A percentile compares a stretch with the other conserved stretches of the same genome.
Evolutionary conservation across 2,888 invertebrate genomes (phyloP).

Genomic region (Drosophila austrosaltans): DNA sequence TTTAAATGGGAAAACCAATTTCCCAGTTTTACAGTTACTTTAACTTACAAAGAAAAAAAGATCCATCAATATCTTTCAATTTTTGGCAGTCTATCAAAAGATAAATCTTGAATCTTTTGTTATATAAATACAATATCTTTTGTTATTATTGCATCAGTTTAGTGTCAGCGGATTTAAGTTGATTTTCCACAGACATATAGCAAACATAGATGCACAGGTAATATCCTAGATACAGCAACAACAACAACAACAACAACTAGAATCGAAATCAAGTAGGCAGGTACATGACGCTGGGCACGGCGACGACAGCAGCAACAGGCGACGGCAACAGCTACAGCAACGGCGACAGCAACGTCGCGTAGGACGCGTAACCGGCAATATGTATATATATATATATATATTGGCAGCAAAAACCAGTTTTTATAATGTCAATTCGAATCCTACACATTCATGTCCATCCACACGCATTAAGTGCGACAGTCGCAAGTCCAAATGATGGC

Average conservation of each 20-base stretch:
- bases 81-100: not conserved
- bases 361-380: constrained; percentile 63
- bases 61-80: constrained; percentile 1
- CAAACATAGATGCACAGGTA: constrained; percentile 46
- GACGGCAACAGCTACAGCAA: not conserved
- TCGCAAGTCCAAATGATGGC: constrained; percentile 76
- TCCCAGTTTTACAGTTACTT: not conserved
- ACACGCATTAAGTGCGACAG: constrained; percentile 79
- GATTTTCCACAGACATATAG: not conserved
- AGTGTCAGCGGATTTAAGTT: constrained; percentile 7
- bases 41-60: not conserved
- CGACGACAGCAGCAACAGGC: constrained; percentile 12
- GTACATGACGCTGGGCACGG: constrained; percentile 44
- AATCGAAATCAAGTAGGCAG: constrained; percentile 69
- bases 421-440: constrained; percentile 79
- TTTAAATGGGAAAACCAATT: not conserved
- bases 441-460: constrained; percentile 73
- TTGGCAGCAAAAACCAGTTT: constrained; percentile 75
- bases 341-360: constrained; percentile 45
- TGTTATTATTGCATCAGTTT: constrained; percentile 60
- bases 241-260: constrained; percentile 33
- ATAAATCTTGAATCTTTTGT: not conserved
- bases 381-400: constrained; percentile 46
- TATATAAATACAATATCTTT: constrained; percentile 33
- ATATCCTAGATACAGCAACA: constrained; percentile 61